Conservation (phyloP, 2,888 invertebrate species). For the Silvanus unidentatus region DNA sequence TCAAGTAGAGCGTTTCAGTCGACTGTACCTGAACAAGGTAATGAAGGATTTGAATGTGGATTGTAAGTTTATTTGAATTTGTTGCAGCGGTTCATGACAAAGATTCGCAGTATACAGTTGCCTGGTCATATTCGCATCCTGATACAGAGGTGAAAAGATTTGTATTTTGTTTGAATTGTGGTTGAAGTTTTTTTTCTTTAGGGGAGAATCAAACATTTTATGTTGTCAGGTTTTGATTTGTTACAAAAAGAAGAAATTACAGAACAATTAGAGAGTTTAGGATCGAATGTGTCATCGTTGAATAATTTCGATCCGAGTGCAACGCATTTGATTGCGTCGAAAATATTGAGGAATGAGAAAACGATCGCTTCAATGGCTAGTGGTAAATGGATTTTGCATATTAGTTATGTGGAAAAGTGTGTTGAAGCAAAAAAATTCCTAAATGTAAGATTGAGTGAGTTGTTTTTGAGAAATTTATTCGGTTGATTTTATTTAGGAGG, state of each 20-base stretch:
- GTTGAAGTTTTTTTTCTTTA: too few species aligned
- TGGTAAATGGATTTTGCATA: conserved; percentile 85
- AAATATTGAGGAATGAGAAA: conserved; percentile 79
- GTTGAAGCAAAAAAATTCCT: conserved; percentile 56
- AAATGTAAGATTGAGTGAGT: conserved; percentile 55
- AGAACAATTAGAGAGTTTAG: conserved; percentile 40
- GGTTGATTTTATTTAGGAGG: conserved; percentile 55
- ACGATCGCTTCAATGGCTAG: conserved; percentile 78
- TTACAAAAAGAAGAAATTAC: conserved; percentile 24
- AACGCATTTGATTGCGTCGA: conserved; percentile 73
- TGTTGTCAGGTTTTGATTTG: conserved; percentile 37
- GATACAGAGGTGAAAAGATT: too few species aligned
- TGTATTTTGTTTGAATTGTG: too few species aligned
- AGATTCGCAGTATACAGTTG: too few species aligned
- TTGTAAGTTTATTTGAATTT: too few species aligned
- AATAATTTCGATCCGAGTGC: conserved; percentile 54
- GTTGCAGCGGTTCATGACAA: too few species aligned
- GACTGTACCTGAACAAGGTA: too few species aligned
- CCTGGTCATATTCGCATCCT: too few species aligned
- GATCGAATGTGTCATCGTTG: conserved; percentile 58
- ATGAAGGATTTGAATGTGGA: too few species aligned
- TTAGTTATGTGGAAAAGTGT: conserved; percentile 68
- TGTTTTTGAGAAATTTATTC: background rate
- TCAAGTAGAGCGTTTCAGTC: too few species aligned
- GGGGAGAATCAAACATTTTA: conserved; percentile 27